Evolutionary conservation across 2,113 vertebrate species (phyloP).

Genomic region (Emydura subglobosa): DNA sequence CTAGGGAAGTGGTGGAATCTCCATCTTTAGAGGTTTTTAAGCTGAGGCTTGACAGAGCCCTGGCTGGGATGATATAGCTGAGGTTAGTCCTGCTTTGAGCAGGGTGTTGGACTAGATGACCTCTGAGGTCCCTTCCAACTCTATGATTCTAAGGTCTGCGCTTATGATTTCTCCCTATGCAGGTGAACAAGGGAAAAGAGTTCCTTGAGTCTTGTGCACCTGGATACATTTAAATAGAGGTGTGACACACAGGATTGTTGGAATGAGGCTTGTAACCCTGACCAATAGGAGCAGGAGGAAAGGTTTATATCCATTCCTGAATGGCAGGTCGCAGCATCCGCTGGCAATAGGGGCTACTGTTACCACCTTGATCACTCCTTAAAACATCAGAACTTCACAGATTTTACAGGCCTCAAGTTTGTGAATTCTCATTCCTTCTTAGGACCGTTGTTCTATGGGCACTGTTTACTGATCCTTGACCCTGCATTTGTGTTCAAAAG

Average conservation of each 20-base stretch:
- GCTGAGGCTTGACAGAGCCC: too few relatives aligned
- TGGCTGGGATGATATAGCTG: too few relatives aligned
- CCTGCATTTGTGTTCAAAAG: neutral
- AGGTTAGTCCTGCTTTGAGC: too few relatives aligned
- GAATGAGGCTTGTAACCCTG: too few relatives aligned
- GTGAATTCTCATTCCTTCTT: neutral
- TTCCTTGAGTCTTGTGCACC: neutral
- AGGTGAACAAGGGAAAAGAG: neutral
- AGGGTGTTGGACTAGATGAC: too few relatives aligned
- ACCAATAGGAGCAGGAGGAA: too few relatives aligned
- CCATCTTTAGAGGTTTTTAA: too few relatives aligned
- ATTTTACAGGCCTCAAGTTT: neutral
- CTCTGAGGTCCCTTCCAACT: too few relatives aligned
- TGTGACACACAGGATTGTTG: neutral
- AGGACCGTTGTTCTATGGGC: neutral
- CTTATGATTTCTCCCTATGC: neutral
- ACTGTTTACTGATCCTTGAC: accelerated
- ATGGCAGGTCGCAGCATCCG: accelerated
- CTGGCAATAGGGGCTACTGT: neutral
- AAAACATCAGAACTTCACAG: neutral
- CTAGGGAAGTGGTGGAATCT: too few relatives aligned
- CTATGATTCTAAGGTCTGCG: neutral
- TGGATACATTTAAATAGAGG: neutral
- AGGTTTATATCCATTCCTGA: too few relatives aligned
- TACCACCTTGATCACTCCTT: neutral